Evolutionary conservation across 1,140 invertebrate genomes (phyloP).

Genomic region (Bombus affinis): DNA sequence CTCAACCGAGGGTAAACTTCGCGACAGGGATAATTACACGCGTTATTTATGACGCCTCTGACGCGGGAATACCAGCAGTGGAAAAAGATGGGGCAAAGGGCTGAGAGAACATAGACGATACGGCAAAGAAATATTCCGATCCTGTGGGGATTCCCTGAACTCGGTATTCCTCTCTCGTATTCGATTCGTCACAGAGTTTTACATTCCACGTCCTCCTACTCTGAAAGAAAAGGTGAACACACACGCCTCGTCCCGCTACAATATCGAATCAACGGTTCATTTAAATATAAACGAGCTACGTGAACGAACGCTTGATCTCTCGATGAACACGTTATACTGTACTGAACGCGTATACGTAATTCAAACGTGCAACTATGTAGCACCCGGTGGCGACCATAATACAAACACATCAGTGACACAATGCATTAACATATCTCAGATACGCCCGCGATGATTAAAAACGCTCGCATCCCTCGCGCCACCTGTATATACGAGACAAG

Average conservation of each 20-base stretch:
- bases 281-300: constrained; percentile 68
- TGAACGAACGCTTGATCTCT: constrained; percentile 54
- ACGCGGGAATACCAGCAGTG: background rate
- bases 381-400: background rate
- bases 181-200: constrained; percentile 11
- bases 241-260: constrained; percentile 19
- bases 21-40: constrained; percentile 26
- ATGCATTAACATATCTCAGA: constrained; percentile 61
- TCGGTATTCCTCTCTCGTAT: constrained; percentile 46
- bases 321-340: constrained; percentile 59
- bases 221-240: constrained; percentile 38
- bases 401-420: background rate
- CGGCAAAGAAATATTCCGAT: constrained; percentile 10
- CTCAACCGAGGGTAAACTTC: background rate
- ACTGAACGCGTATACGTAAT: constrained; percentile 45
- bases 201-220: background rate
- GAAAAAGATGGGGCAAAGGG: background rate
- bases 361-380: constrained; percentile 29
- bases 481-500: background rate
- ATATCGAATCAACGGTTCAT: constrained; percentile 65
- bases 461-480: background rate
- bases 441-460: constrained; percentile 46
- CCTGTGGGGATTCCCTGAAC: constrained; percentile 44
- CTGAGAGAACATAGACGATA: background rate
- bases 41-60: constrained; percentile 25